phyloP scores from a whole-genome alignment of 2,113 vertebrate species.

The Semicossyphus pulcher region DNA sequence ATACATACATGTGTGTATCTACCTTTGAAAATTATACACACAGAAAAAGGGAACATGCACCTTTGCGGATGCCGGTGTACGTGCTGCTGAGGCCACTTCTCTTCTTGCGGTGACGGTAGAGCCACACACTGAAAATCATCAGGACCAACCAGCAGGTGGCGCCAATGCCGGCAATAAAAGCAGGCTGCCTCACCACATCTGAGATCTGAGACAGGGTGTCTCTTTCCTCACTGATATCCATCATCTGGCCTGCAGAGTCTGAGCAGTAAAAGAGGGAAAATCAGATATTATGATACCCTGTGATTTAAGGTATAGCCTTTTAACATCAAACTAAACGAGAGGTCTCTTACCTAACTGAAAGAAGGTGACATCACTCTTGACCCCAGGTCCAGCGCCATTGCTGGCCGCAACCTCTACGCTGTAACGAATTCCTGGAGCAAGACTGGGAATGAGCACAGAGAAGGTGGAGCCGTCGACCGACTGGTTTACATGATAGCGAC shows the following conservation, averaged over 20 bases:
- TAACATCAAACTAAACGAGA: neutral
- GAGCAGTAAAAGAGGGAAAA: slow-evolving; percentile 2
- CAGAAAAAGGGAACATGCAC: slow-evolving; percentile 75
- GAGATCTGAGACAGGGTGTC: slow-evolving; percentile 92
- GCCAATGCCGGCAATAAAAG: slow-evolving; percentile 94
- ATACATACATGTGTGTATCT: neutral
- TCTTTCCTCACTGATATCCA: slow-evolving; percentile 83
- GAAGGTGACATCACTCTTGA: slow-evolving; percentile 91
- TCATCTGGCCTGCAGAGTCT: slow-evolving; percentile 93
- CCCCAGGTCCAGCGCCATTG: slow-evolving; percentile 90
- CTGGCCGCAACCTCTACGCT: slow-evolving; percentile 93
- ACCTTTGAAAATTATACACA: neutral
- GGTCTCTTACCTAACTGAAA: slow-evolving; percentile 90
- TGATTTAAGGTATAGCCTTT: too few relatives aligned
- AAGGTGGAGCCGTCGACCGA: slow-evolving; percentile 90
- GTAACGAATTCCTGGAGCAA: slow-evolving; percentile 91
- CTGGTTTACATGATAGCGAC: slow-evolving; percentile 93
- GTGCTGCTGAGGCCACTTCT: slow-evolving; percentile 90
- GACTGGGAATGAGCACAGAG: slow-evolving; percentile 89
- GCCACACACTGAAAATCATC: slow-evolving; percentile 96
- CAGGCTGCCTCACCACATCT: slow-evolving; percentile 93
- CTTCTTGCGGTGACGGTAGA: slow-evolving; percentile 95
- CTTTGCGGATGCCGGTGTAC: slow-evolving; percentile 94
- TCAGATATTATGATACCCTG: neutral
- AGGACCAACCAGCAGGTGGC: slow-evolving; percentile 95